Evolutionary conservation across 2,113 vertebrate species (phyloP), one percentile per base, ranked within the genome.

Genomic region (Lampris megalopsis): DNA sequence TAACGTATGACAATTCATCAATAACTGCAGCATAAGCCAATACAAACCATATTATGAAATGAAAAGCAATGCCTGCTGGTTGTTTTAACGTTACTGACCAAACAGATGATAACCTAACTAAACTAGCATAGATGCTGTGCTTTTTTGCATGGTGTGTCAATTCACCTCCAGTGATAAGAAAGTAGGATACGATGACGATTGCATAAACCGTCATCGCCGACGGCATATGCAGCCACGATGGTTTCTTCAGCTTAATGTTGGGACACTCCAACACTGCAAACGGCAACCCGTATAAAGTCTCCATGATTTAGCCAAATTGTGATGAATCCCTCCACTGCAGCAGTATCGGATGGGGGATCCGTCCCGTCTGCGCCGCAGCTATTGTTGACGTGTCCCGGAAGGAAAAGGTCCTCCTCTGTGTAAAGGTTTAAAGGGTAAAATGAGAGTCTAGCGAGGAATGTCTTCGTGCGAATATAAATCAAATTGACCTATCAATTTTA

Each of bases 181-280:
- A 99, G 84, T 99, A 99, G 37, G 98, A 99, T 78, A 98, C 97
- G 71, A 99, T 97, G 75, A 99, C 98, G 54, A 96, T 83, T 0
- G 97, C 97, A 57, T 99, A 99, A 9, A 99, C 98, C 0, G 97
- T 99, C 97, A 99, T 99, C 1, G 98, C 98, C 41, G 98, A 99
- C 43, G 97, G 98, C 97, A 98, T 99, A 64, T 98, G 97, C 52
- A 98, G 93, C 97, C 97, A 99, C 3, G 96, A 95, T 3, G 98
- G 98, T 79, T 97, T 97, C 94, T 99, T 99, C 81, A 99, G 95
- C 81, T 99, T 99, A 69, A 99, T 90, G 75, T 99, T 98, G 10
- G 98, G 97, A 68, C 97, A 98, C 85, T 98, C 96, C 5, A 99
- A 95, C 78, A 99, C 95, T 8, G 94, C 79, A 69, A 98, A 99